Percentiles rank a stretch among this genome's conserved stretches.
phyloP scores from a whole-genome alignment of 1,140 invertebrate species.

The Gonioctena quinquepunctata region DNA sequence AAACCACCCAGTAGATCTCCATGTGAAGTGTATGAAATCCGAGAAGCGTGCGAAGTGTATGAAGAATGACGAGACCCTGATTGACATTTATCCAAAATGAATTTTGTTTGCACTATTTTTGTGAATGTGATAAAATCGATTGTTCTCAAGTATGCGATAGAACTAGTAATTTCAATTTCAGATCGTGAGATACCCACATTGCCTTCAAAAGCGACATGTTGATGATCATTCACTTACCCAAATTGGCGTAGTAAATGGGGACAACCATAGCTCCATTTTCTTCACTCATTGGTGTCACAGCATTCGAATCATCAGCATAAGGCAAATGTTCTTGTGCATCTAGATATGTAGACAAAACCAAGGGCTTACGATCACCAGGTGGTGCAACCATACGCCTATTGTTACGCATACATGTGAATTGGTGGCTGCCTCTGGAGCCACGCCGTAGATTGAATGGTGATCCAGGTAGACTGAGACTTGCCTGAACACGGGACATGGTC shows the following conservation, averaged over 20 bases:
- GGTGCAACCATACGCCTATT: constrained; percentile 67
- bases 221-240: constrained; percentile 59
- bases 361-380: constrained; percentile 85
- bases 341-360: constrained; percentile 91
- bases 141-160: no score
- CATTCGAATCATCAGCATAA: constrained; percentile 96
- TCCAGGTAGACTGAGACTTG: constrained; percentile 93
- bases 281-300: constrained; percentile 97
- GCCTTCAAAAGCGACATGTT: not conserved
- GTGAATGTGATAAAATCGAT: no score
- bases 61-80: constrained; percentile 85
- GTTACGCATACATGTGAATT: constrained; percentile 82
- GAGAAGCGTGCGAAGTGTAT: constrained; percentile 90
- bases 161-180: not conserved
- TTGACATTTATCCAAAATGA: constrained; percentile 7
- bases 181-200: not conserved
- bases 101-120: no score
- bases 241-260: constrained; percentile 82
- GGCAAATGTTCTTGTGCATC: constrained; percentile 96
- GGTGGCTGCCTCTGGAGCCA: constrained; percentile 87
- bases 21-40: constrained; percentile 91
- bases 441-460: constrained; percentile 92
- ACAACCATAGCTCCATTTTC: constrained; percentile 94
- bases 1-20: constrained; percentile 81
- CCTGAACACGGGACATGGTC: constrained; percentile 66